These are phyloP conservation scores for Pharmacophagus antenor DNA, from an alignment of 2,888 invertebrate genomes.

Conservation along the genomic window DNA sequence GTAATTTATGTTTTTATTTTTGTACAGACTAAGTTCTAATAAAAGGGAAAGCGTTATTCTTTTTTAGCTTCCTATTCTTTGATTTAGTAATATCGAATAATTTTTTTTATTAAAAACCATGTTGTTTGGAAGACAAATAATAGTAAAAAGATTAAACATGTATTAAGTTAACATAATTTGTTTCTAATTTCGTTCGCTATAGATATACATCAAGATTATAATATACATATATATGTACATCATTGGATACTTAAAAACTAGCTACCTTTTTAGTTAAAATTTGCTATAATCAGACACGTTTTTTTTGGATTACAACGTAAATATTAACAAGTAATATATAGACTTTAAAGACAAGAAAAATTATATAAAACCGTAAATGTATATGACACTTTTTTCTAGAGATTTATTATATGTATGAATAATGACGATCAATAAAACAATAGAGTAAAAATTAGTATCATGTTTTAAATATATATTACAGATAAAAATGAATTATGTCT, in stretches of 20 bases:
- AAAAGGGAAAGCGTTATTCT: slow-evolving; percentile 26
- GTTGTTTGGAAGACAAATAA: neutral
- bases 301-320: neutral
- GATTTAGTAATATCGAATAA: slow-evolving; percentile 17
- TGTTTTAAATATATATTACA: no score
- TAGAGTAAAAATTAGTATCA: no score
- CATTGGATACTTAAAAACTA: no score
- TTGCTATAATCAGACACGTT: neutral
- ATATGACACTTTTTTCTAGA: neutral
- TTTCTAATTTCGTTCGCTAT: no score
- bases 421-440: no score
- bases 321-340: neutral
- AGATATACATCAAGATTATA: no score
- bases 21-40: slow-evolving; percentile 27
- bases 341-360: neutral
- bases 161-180: no score
- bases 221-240: no score
- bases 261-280: no score
- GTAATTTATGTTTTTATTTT: slow-evolving; percentile 29
- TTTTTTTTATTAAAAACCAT: slow-evolving; percentile 6
- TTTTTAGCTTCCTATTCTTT: slow-evolving; percentile 19
- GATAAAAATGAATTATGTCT: no score
- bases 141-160: neutral
- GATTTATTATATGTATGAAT: no score
- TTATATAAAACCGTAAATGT: neutral